Percentiles rank a stretch among this genome's conserved stretches.
Conservation (phyloP, 2,888 invertebrate genomes). For the Marasmarcha lunaedactyla region DNA sequence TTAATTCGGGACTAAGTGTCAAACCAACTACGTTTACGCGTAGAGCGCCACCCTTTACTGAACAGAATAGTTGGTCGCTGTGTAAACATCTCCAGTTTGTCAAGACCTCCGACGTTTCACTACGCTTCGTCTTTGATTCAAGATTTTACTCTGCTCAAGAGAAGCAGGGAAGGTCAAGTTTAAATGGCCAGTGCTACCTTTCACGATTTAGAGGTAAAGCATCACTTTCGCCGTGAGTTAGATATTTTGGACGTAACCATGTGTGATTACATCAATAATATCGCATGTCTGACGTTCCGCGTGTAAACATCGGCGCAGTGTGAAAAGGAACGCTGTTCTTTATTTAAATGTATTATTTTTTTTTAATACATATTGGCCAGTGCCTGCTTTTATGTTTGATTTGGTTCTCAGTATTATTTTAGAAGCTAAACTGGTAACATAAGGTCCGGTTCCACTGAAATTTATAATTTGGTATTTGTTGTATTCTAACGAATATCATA, state of each 20-base stretch:
- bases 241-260: constrained; percentile 63
- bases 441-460: too few relatives aligned
- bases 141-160: constrained; percentile 16
- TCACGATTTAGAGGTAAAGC: constrained; percentile 58
- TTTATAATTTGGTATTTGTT: too few relatives aligned
- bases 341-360: too few relatives aligned
- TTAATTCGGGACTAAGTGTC: too few relatives aligned
- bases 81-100: constrained; percentile 31
- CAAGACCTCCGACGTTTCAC: constrained; percentile 26
- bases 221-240: constrained; percentile 65
- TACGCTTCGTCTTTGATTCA: constrained; percentile 7
- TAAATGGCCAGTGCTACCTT: constrained; percentile 54
- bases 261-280: constrained; percentile 64
- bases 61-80: too few relatives aligned
- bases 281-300: constrained; percentile 54
- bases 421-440: too few relatives aligned
- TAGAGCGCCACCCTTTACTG: too few relatives aligned
- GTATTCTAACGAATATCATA: too few relatives aligned
- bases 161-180: constrained; percentile 33
- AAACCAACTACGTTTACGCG: too few relatives aligned
- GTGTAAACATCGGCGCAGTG: constrained; percentile 29
- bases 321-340: constrained; percentile 25
- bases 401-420: too few relatives aligned
- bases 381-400: too few relatives aligned
- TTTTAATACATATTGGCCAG: too few relatives aligned